Base-by-base conservation (phyloP, 2,888 invertebrate species). In the Hydropsyche betteni region DNA sequence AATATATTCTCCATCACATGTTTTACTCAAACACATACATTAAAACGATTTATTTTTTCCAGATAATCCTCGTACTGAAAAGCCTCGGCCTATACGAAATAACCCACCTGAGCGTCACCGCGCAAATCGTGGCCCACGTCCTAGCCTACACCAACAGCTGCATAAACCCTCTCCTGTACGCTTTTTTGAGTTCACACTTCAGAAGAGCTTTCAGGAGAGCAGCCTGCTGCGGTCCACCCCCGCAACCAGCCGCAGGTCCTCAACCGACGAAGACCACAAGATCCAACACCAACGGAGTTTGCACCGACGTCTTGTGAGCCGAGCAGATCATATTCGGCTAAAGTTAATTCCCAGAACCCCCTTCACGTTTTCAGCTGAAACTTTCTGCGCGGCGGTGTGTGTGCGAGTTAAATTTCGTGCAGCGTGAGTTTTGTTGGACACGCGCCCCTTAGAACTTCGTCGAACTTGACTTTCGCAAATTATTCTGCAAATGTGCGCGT, bases 61-160 rank as follows among this genome's bases (percentile, higher is more conserved):
- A 96, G 91, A 90, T 96, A 77, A 93, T 94, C 79, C 88, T 94
- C 80, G 90, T 94, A 75, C 87, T 93, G 80, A 94, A 94, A 84
- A 92, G 93, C n/a, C 85, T 95, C 80, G 89, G 91, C 78, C 84
- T 88, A 68, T 94, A 93, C 85, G 90, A 90, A 79, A 90, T 91
- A 80, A 91, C 91, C 0, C 87, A 90, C 82, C 86, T 90, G 80
- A 90, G 90, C 73, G 92, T 94, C 81, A 91, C 92, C 78, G 88
- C 92, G 34, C 94, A 94, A 86, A 93, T 94, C 79, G 89, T 91
- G 72, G 90, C 92, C 0, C 94, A 94, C 81, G 93, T 94, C 33
- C 85, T 94, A 76, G 97, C 97, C 16, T 97, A 97, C 86, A 94
- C 93, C 87, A 98, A 97, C 88, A 94, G 94, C 82, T 97, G 97